Conservation (phyloP, 2,888 invertebrate species). For the Ferdinandea cuprea region DNA sequence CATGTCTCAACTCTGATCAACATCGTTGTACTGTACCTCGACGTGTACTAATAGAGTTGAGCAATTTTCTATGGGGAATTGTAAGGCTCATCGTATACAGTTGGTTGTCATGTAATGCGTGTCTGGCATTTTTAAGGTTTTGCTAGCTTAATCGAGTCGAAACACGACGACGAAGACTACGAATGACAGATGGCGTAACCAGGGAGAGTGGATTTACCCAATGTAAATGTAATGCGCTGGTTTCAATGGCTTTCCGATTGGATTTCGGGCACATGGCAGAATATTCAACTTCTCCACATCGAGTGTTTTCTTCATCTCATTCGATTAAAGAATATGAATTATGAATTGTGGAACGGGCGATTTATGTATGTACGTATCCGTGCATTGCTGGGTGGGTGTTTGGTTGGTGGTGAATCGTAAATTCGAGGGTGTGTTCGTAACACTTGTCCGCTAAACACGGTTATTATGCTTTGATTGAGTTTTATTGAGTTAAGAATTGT, state of each 20-base stretch:
- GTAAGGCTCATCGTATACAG: slow-evolving; percentile 43
- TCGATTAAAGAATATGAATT: slow-evolving; percentile 60
- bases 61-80: slow-evolving; percentile 72
- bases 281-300: slow-evolving; percentile 38
- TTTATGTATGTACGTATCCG: too few relatives aligned
- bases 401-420: background rate
- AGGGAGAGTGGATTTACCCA: slow-evolving; percentile 27
- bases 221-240: background rate
- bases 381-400: too few relatives aligned
- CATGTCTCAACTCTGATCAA: slow-evolving; percentile 21
- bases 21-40: background rate
- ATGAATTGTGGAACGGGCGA: slow-evolving; percentile 40
- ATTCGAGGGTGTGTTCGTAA: slow-evolving; percentile 63
- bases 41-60: slow-evolving; percentile 73
- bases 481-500: slow-evolving; percentile 66
- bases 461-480: slow-evolving; percentile 68
- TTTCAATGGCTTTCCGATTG: slow-evolving; percentile 63
- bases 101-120: slow-evolving; percentile 68
- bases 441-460: slow-evolving; percentile 71
- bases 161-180: slow-evolving; percentile 21
- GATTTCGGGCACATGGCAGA: slow-evolving; percentile 68
- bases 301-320: slow-evolving; percentile 17
- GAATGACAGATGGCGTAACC: slow-evolving; percentile 61
- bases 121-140: slow-evolving; percentile 74
- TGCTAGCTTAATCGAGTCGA: slow-evolving; percentile 67